phyloP scores from a whole-genome alignment of 2,797 vertebrate genomes.

The Pangasius krempfi region DNA sequence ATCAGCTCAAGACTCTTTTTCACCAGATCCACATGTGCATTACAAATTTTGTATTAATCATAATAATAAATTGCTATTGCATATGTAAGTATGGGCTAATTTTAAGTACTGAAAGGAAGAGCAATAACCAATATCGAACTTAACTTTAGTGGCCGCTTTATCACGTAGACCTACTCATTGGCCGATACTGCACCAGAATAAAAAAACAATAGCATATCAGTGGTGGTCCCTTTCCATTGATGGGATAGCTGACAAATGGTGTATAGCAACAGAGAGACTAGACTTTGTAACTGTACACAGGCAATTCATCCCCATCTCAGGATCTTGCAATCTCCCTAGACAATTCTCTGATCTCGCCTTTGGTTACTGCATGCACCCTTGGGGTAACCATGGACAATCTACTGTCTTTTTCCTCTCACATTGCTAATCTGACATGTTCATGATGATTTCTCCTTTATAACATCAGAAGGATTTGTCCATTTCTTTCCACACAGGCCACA shows the following conservation, averaged over 20 bases:
- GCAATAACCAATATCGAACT: neutral
- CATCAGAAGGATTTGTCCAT: too few relatives aligned
- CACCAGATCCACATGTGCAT: too few relatives aligned
- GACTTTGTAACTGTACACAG: neutral
- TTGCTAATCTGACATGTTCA: too few relatives aligned
- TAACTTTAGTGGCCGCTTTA: neutral
- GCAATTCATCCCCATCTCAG: too few relatives aligned
- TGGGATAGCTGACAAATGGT: neutral
- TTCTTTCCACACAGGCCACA: too few relatives aligned
- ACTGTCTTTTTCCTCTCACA: too few relatives aligned
- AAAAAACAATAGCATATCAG: neutral
- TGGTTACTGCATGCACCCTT: too few relatives aligned
- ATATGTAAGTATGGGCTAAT: neutral
- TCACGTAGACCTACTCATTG: neutral
- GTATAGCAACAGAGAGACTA: neutral
- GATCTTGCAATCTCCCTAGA: too few relatives aligned
- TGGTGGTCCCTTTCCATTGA: neutral
- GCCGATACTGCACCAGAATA: neutral
- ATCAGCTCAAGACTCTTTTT: neutral
- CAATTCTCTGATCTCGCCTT: too few relatives aligned
- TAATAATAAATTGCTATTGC: neutral
- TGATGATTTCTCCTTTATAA: too few relatives aligned
- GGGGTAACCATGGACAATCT: too few relatives aligned
- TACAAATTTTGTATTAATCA: neutral
- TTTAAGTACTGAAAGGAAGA: neutral